These are phyloP conservation scores for Sturnus vulgaris DNA, from an alignment of 2,113 vertebrate genomes.

Conservation along the genomic window DNA sequence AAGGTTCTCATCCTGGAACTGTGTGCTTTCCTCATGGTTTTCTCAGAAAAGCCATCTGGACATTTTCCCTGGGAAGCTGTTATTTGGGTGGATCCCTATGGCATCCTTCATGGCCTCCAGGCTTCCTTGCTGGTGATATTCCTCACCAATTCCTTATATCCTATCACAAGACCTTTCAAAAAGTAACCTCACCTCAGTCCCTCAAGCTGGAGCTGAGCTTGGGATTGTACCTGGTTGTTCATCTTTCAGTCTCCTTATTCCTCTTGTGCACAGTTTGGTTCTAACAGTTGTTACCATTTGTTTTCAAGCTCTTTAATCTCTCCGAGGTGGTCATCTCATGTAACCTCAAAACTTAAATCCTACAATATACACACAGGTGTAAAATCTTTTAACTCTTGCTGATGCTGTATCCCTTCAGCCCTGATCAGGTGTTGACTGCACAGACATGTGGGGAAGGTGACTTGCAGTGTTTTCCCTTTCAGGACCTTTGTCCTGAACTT, in stretches of 20 bases:
- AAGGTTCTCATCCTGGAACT: background rate
- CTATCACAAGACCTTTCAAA: background rate
- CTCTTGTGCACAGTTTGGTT: background rate
- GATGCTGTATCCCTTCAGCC: background rate
- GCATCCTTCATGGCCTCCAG: background rate
- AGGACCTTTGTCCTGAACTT: background rate
- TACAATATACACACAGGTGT: accelerated
- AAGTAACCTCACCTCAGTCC: background rate
- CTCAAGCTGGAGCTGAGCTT: background rate
- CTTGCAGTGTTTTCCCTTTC: background rate
- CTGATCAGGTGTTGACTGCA: background rate
- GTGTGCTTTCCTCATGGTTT: background rate
- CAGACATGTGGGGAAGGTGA: accelerated
- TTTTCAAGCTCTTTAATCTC: background rate
- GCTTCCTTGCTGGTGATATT: background rate
- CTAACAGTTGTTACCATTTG: accelerated
- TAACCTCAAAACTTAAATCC: background rate
- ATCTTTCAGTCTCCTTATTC: background rate
- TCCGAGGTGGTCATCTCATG: background rate
- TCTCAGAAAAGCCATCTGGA: background rate
- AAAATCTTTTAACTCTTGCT: background rate
- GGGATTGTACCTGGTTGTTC: background rate
- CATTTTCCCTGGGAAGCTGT: background rate
- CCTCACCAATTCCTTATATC: background rate
- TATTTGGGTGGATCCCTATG: background rate